A percentile compares a stretch with the other conserved stretches of the same genome.
These are phyloP conservation scores for Ormyrus nitidulus DNA, from an alignment of 2,888 invertebrate species.

Conservation along the genomic window DNA sequence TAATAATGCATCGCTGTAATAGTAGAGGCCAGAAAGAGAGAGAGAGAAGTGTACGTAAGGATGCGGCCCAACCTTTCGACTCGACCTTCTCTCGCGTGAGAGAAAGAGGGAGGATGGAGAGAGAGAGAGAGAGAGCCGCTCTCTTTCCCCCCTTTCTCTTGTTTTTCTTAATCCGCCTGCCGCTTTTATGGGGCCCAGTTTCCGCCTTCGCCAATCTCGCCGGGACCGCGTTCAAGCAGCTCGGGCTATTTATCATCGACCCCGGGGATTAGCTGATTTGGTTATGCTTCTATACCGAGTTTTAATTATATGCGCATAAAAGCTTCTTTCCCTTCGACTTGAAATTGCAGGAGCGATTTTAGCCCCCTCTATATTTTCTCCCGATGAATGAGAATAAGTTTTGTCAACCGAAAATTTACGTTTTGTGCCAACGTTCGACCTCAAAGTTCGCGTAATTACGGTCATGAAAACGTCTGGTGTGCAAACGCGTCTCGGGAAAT, in stretches of 20 bases:
- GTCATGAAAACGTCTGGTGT: too few species aligned
- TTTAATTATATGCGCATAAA: too few species aligned
- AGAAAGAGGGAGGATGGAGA: too few species aligned
- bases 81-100: slow-evolving; percentile 28
- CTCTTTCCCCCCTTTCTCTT: slow-evolving; percentile 31
- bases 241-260: slow-evolving; percentile 48
- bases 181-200: slow-evolving; percentile 47
- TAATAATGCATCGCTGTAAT: slow-evolving; percentile 48
- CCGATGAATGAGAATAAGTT: too few species aligned
- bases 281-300: slow-evolving; percentile 11
- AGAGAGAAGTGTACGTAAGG: not conserved
- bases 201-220: slow-evolving; percentile 48
- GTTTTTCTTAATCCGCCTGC: slow-evolving; percentile 33
- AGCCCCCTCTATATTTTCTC: too few species aligned
- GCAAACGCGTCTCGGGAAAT: too few species aligned
- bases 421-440: too few species aligned
- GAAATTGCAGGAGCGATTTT: too few species aligned
- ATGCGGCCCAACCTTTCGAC: slow-evolving; percentile 38
- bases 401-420: too few species aligned
- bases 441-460: too few species aligned
- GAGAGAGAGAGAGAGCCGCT: not conserved
- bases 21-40: slow-evolving; percentile 7
- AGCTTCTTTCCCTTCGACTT: too few species aligned
- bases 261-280: slow-evolving; percentile 25
- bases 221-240: slow-evolving; percentile 29